Evolutionary conservation across 2,797 vertebrate genomes (phyloP).

Genomic region (Pyrocephalus nanus): DNA sequence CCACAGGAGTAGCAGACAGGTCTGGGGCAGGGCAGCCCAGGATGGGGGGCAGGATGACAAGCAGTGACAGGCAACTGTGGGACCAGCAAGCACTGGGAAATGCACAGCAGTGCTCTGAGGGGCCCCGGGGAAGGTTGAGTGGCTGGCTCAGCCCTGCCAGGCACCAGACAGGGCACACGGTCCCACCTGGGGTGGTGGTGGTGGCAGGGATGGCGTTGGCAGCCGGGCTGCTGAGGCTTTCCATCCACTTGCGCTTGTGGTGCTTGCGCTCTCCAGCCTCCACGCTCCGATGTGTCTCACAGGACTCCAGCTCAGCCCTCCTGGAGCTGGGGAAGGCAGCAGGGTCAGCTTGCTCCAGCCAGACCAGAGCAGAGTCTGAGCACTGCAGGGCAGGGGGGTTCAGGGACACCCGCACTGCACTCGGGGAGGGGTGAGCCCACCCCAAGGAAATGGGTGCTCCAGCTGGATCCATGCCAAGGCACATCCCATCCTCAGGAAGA

Average conservation of each 20-base stretch:
- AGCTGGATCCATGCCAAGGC: background rate
- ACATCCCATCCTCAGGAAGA: background rate
- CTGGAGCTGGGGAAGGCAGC: background rate
- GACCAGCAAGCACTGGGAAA: background rate
- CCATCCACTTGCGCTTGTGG: background rate
- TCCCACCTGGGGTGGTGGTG: background rate
- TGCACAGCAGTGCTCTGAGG: background rate
- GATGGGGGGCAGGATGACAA: accelerated
- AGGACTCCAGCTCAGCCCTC: background rate
- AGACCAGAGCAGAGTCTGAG: background rate
- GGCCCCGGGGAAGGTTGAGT: accelerated
- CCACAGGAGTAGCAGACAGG: background rate
- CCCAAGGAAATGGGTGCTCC: accelerated
- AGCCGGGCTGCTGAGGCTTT: background rate
- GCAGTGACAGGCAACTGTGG: background rate
- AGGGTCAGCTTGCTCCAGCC: background rate
- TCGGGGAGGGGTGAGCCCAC: background rate
- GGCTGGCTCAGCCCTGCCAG: accelerated
- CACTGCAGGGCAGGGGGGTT: accelerated
- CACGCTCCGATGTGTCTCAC: background rate
- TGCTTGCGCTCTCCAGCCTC: background rate
- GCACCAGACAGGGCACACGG: background rate
- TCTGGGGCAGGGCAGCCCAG: background rate
- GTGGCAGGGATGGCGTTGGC: background rate
- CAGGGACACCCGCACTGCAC: background rate